Evolutionary conservation across 2,888 invertebrate genomes (phyloP), one percentile per base, ranked within the genome.

Genomic region (Drosophila suboccidentalis): DNA sequence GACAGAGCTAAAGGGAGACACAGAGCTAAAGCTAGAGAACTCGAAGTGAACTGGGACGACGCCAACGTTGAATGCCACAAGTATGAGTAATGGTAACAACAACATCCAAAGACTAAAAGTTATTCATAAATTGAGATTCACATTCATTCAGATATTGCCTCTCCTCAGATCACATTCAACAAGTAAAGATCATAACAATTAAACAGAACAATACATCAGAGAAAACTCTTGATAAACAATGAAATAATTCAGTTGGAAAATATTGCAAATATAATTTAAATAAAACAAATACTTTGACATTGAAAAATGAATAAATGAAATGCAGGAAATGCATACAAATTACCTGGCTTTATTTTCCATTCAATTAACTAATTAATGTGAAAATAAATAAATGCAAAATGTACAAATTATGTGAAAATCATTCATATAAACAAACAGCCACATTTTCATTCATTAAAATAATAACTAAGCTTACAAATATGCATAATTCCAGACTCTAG

Each of bases 61-160:
- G 69, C 71, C 70, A 70, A 75, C 64, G 54, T 68, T 55, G 71
- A 80, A 80, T 88, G 82, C 68, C 86, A 79, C 50, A 41, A 53
- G 77, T 72, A 68, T 79, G 80, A 74, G 62, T 72, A 68, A 71
- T 77, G 51, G 58, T 64, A 58, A 61, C 75, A 70, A 38, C 9
- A 26, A 2, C 19, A 9, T n/a, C 3, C n/a, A 36, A 36, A 44
- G 44, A 44, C 34, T 36, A 36, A 10, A 29, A 50, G 32, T 34
- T 43, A 60, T 51, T 46, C 46, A 61, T 53, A 53, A 17, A 11
- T 15, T 51, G n/a, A 15, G 41, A 51, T 44, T 34, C 34, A 44
- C 36, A 46, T 38, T 22, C 17, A 44, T 36, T 36, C 11, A 11
- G 17, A 19, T 19, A 43, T 19, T 19, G 19, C 19, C 5, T 13